phyloP scores from a whole-genome alignment of 2,797 vertebrate genomes.

The Gastrophryne carolinensis region DNA sequence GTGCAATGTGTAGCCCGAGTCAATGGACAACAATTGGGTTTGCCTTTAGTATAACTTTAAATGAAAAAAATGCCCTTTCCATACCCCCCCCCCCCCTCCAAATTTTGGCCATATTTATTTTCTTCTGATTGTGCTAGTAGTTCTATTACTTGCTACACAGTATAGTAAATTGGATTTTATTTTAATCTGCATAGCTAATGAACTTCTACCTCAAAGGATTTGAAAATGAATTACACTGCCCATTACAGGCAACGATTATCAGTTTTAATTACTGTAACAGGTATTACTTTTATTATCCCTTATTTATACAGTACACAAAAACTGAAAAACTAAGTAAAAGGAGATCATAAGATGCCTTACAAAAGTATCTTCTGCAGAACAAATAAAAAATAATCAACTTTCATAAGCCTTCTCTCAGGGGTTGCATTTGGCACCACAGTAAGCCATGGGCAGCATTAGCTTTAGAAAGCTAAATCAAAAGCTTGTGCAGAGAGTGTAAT shows the following conservation, averaged over 20 bases:
- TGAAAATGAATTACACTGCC: background rate
- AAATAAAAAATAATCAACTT: background rate
- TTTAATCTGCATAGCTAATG: background rate
- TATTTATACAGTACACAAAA: background rate
- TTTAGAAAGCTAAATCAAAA: constrained; percentile 8
- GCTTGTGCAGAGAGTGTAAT: constrained; percentile 25
- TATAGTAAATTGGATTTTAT: background rate
- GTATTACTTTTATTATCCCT: background rate
- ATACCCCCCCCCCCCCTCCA: too few relatives aligned
- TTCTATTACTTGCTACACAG: background rate
- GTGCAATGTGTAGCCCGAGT: too few relatives aligned
- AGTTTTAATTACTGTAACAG: background rate
- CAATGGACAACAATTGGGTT: too few relatives aligned
- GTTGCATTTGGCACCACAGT: background rate
- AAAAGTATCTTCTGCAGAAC: background rate
- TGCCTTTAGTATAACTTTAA: too few relatives aligned
- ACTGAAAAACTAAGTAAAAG: background rate
- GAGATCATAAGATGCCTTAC: too few relatives aligned
- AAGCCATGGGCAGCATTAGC: background rate
- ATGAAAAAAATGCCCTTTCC: too few relatives aligned
- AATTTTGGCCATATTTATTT: too few relatives aligned
- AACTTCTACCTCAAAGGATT: background rate
- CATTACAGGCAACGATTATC: background rate
- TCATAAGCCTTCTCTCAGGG: background rate
- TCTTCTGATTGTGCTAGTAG: background rate